Conservation (phyloP, 2,113 vertebrate genomes). For the Fregetta grallaria region DNA sequence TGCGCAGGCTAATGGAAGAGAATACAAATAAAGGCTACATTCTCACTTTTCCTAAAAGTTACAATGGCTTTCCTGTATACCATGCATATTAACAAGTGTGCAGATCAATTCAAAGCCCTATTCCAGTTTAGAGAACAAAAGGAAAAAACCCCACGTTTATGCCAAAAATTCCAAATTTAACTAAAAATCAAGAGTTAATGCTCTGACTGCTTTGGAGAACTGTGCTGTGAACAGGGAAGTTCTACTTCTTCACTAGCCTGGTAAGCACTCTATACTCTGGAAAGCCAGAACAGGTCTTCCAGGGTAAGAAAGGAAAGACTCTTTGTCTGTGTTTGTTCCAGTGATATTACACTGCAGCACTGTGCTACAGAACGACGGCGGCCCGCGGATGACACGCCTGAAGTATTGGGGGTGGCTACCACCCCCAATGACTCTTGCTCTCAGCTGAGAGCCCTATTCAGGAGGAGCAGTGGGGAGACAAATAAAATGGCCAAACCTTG, state of each 20-base stretch:
- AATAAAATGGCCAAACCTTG: background rate
- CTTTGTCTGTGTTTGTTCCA: background rate
- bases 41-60: background rate
- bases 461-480: background rate
- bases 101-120: background rate
- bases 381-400: accelerated
- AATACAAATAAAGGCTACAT: background rate
- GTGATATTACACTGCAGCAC: background rate
- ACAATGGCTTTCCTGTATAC: background rate
- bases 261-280: background rate
- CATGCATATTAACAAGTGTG: background rate
- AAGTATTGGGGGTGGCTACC: background rate
- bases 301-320: background rate
- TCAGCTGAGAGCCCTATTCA: background rate
- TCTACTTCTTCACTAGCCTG: background rate
- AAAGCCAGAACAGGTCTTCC: background rate
- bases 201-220: background rate
- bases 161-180: background rate
- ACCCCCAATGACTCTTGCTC: background rate
- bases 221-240: background rate
- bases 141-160: background rate
- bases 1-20: background rate
- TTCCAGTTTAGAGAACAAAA: background rate
- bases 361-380: accelerated
- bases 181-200: background rate